Base-by-base conservation (phyloP, 2,113 vertebrate genomes). In the Thomomys bottae region DNA sequence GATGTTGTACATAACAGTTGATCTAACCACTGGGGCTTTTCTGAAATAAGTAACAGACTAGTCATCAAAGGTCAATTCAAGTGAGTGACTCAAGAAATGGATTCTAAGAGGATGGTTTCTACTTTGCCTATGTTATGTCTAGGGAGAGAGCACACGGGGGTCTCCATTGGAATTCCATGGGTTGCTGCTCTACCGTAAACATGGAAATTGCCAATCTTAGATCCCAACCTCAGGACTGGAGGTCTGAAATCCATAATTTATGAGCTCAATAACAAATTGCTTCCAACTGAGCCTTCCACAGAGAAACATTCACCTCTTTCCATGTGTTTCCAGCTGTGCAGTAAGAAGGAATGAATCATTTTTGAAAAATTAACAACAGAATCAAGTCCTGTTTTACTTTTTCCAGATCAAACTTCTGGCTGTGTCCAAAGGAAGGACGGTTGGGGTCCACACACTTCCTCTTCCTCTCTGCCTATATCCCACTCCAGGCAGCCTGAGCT, bases 271-370 rank as follows among this genome's bases (percentile, higher is more conserved):
- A 49, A 77, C 87, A 95, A 95, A 95, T 94, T 90, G 67, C 36
- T 90, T 94, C 88, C 77, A 94, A 89, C 49, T 91, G 97, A 97
- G 93, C 79, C 90, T 92, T n/a, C 94, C 24, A 93, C 83, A 90
- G 90, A 94, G 68, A 97, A 97, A 95, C 75, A 92, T 80, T 96
- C 87, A 87, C 94, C 20, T 92, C 94, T 97, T 96, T 96, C 96
- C 95, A 95, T 97, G 95, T 97, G 96, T 95, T 97, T 97, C 94
- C 96, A 93, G 87, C 73, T 95, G 83, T 82, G 32, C 54, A 93
- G 26, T 93, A 89, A 96, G 95, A 97, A 97, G 45, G 97, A 97
- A 97, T 97, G 96, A 97, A 97, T 97, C 95, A 95, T 95, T 97
- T 97, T 94, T 97, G 91, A 96, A 97, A 96, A 97, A 96, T 93